phyloP scores from a whole-genome alignment of 2,888 invertebrate species.

The Thecophora atra region DNA sequence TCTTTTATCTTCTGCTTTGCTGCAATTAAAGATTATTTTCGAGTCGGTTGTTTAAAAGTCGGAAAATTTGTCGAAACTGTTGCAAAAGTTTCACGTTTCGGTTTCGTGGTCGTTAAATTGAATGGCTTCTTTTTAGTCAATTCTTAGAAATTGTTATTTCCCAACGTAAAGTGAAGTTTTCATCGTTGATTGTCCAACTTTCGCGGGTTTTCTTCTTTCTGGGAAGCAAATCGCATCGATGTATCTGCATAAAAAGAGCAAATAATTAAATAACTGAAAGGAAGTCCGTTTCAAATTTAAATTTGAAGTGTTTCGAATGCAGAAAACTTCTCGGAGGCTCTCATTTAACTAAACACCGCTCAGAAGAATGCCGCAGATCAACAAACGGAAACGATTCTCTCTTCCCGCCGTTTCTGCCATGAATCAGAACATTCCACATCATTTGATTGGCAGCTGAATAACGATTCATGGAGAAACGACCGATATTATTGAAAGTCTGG shows the following conservation, averaged over 20 bases:
- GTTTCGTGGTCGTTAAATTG: constrained; percentile 3
- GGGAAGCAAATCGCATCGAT: background rate
- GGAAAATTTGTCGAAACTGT: constrained; percentile 10
- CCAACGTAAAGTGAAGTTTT: background rate
- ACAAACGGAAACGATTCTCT: background rate
- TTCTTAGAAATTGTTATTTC: constrained; percentile 5
- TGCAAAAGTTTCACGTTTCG: background rate
- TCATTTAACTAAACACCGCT: background rate
- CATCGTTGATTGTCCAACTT: background rate
- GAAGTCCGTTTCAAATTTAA: too few species aligned
- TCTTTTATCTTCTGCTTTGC: background rate
- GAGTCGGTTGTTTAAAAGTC: constrained; percentile 5
- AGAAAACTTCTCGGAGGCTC: background rate
- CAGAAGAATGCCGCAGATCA: background rate
- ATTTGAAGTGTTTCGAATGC: too few species aligned
- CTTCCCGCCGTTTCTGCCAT: background rate
- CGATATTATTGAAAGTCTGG: background rate
- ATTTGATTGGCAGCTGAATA: background rate
- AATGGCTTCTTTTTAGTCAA: constrained; percentile 11
- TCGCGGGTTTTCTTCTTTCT: background rate
- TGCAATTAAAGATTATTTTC: constrained; percentile 12
- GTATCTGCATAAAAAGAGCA: too few species aligned
- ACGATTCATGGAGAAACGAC: background rate
- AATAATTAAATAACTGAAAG: too few species aligned
- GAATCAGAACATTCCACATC: background rate